Evolutionary conservation across 2,888 invertebrate species (phyloP).

Genomic region (Orchesellides sinensis): DNA sequence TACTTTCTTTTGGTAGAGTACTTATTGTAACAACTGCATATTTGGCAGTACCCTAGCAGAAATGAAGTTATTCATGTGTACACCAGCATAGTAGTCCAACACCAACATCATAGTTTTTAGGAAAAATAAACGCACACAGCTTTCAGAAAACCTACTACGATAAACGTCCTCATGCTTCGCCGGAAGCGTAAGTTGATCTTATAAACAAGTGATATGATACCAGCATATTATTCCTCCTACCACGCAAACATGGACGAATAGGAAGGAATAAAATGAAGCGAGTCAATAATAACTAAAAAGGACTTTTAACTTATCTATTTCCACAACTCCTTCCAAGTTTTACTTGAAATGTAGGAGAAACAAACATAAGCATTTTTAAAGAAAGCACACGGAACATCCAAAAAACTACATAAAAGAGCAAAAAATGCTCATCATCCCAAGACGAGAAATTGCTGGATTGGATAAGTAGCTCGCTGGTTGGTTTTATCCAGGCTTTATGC

Average conservation of each 20-base stretch:
- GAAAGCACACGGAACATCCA: not conserved
- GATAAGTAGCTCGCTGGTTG: conserved; percentile 21
- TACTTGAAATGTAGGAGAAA: not conserved
- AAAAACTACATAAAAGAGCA: not conserved
- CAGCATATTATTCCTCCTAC: no score
- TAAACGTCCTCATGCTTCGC: no score
- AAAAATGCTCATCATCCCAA: no score
- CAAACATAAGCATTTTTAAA: not conserved
- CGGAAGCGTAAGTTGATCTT: no score
- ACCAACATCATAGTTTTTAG: no score
- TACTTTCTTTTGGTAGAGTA: no score
- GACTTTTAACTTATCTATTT: not conserved
- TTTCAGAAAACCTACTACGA: no score
- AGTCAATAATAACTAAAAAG: not conserved
- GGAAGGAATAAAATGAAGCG: not conserved
- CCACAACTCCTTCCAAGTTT: not conserved
- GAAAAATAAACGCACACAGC: no score
- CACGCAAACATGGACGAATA: not conserved
- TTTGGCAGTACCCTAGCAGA: no score
- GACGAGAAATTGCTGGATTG: conserved; percentile 47
- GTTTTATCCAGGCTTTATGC: conserved; percentile 27
- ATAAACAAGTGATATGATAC: not conserved
- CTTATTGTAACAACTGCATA: no score
- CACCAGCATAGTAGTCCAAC: no score
- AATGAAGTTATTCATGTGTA: not conserved